Percentiles rank a stretch among this genome's conserved stretches.
Conservation (phyloP, 2,888 invertebrate genomes). For the Beris morrisii region DNA sequence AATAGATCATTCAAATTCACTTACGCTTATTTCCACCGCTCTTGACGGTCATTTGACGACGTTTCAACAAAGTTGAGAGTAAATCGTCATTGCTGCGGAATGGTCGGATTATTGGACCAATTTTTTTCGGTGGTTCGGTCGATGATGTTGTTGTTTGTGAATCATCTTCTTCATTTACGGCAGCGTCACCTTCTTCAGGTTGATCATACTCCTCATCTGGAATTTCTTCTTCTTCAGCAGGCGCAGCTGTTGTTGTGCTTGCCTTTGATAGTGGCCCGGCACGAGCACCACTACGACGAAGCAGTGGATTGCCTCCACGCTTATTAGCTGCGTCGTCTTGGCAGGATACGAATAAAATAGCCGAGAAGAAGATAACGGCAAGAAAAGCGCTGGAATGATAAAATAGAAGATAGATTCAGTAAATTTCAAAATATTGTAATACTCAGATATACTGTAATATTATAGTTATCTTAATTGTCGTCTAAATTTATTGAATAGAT, state of each 20-base stretch:
- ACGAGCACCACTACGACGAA: constrained; percentile 32
- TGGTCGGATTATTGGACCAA: constrained; percentile 68
- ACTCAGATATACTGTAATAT: too few relatives aligned
- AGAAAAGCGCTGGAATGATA: constrained; percentile 18
- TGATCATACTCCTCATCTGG: constrained; percentile 62
- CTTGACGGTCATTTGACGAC: constrained; percentile 70
- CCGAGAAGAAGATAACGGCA: constrained; percentile 14
- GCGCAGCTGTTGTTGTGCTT: constrained; percentile 50
- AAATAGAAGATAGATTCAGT: background rate
- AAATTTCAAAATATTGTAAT: too few relatives aligned
- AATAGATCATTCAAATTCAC: background rate
- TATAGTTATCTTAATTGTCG: too few relatives aligned
- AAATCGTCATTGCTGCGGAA: constrained; percentile 80
- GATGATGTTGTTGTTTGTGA: constrained; percentile 65
- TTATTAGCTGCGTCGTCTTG: constrained; percentile 41
- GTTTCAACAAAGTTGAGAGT: constrained; percentile 70
- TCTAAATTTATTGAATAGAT: too few relatives aligned
- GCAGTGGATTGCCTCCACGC: constrained; percentile 42
- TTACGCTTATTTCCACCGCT: constrained; percentile 56
- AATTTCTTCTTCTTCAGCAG: constrained; percentile 49
- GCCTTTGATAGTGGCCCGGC: constrained; percentile 39
- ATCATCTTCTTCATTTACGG: constrained; percentile 59
- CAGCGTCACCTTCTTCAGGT: constrained; percentile 52
- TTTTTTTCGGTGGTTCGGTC: constrained; percentile 69
- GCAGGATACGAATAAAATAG: constrained; percentile 38